phyloP scores from a whole-genome alignment of 2,113 vertebrate species.

The Mesembrinibis cayennensis region DNA sequence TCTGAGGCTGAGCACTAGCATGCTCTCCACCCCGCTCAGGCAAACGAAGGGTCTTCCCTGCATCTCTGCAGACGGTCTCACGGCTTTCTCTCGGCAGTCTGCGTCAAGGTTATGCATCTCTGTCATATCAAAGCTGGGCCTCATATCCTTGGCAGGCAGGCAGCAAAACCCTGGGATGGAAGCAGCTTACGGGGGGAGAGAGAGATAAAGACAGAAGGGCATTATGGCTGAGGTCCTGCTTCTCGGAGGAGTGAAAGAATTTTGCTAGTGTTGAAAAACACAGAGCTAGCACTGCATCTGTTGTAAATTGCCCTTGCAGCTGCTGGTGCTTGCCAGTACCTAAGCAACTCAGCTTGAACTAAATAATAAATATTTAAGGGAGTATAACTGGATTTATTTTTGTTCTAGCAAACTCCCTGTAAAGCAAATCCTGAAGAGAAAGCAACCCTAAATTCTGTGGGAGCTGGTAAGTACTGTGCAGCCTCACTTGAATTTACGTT shows the following conservation, averaged over 20 bases:
- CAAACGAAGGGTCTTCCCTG: too few relatives aligned
- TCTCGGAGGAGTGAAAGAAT: neutral
- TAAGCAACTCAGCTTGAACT: neutral
- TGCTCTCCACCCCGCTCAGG: neutral
- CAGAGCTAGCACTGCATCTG: neutral
- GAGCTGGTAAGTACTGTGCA: neutral
- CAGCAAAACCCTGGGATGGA: neutral
- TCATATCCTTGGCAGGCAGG: neutral
- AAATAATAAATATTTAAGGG: neutral
- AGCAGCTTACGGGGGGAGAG: neutral
- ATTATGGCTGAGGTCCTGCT: neutral
- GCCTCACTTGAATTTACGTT: neutral
- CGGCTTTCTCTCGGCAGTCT: neutral
- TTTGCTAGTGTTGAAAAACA: neutral
- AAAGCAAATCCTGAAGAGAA: neutral
- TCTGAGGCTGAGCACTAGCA: neutral
- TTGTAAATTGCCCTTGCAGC: neutral
- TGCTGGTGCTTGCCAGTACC: neutral
- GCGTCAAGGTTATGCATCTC: neutral
- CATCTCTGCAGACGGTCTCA: neutral
- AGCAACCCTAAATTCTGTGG: neutral
- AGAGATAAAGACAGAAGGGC: neutral
- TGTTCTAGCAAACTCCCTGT: neutral
- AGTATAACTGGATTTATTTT: neutral
- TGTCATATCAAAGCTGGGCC: neutral